Evolutionary conservation across 2,113 vertebrate species (phyloP).

Genomic region (Promerops cafer): DNA sequence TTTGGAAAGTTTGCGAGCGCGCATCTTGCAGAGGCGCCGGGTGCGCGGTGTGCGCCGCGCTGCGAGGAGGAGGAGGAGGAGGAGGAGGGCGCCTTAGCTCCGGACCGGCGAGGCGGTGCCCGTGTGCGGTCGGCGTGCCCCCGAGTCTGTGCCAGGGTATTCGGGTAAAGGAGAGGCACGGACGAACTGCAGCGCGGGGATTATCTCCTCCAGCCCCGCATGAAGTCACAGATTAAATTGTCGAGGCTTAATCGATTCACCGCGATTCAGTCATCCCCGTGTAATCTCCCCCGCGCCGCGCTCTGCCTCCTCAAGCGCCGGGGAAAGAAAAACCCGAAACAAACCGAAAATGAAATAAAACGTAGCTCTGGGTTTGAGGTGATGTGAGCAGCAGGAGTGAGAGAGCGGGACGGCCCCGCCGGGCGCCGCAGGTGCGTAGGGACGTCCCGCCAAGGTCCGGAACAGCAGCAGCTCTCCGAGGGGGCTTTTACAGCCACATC

Average conservation of each 20-base stretch:
- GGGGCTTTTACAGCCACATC: neutral
- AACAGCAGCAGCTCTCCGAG: neutral
- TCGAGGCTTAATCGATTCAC: neutral
- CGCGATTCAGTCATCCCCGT: neutral
- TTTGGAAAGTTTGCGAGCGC: conserved; percentile 31
- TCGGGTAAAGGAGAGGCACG: neutral
- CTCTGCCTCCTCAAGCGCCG: neutral
- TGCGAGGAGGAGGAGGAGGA: neutral
- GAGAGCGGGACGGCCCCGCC: neutral
- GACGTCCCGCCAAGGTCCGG: neutral
- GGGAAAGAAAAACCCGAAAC: neutral
- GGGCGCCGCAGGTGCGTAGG: neutral
- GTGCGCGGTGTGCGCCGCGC: neutral
- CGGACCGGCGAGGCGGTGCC: neutral
- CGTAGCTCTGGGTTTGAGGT: neutral
- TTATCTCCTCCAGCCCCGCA: neutral
- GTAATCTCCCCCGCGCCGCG: neutral
- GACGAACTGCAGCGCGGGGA: neutral
- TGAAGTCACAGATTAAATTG: neutral
- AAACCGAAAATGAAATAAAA: neutral
- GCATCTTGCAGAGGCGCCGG: neutral
- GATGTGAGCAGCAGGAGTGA: neutral
- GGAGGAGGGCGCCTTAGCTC: neutral
- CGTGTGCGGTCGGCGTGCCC: neutral
- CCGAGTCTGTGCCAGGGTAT: neutral